Percentiles rank a stretch among this genome's conserved stretches.
Evolutionary conservation across 2,888 invertebrate genomes (phyloP).

Genomic region (Ophion ventricosus): DNA sequence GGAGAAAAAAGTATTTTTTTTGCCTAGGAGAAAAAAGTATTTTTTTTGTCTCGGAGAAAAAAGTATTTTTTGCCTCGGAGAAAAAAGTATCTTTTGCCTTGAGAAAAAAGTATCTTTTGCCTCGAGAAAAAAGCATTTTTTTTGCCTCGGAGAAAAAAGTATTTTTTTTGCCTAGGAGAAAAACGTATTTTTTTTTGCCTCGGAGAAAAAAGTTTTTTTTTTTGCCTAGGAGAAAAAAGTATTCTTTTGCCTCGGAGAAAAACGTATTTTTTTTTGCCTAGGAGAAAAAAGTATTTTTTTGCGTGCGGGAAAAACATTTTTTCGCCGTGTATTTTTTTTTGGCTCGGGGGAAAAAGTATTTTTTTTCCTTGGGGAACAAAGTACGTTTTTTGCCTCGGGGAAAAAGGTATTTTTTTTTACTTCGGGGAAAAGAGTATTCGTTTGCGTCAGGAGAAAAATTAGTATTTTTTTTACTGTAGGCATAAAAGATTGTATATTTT

Average conservation of each 20-base stretch:
- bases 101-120: too few species aligned
- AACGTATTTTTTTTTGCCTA: neutral
- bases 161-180: too few species aligned
- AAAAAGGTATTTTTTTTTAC: neutral
- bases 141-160: too few species aligned
- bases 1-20: neutral
- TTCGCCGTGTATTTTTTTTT: neutral
- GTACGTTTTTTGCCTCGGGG: neutral
- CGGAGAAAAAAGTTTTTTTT: too few species aligned
- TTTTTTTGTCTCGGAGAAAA: neutral
- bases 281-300: neutral
- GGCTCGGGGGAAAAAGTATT: neutral
- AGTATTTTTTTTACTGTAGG: neutral
- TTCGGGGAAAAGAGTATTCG: neutral
- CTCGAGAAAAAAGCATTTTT: too few species aligned
- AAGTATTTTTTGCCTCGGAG: neutral
- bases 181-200: too few species aligned
- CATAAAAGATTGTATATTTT: neutral
- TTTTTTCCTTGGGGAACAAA: neutral
- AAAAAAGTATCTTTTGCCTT: too few species aligned
- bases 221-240: too few species aligned
- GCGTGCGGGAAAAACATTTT: neutral
- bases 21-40: neutral
- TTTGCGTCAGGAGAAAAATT: neutral
- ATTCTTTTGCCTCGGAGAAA: neutral